A percentile compares a stretch with the other conserved stretches of the same genome.
These are phyloP conservation scores for Bagarius yarrelli DNA, from an alignment of 2,113 vertebrate species.

Conservation along the genomic window DNA sequence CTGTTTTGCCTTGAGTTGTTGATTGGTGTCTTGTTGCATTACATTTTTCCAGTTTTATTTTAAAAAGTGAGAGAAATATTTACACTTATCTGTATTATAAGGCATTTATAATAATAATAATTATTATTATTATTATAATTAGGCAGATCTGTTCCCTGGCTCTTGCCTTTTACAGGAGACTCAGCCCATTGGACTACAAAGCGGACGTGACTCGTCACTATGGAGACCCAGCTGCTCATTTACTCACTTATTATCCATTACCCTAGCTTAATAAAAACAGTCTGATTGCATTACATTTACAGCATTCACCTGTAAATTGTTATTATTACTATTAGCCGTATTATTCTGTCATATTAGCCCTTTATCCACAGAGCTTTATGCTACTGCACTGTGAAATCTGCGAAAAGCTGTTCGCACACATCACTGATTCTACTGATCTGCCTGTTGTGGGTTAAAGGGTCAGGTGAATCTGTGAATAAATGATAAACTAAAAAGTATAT, in stretches of 20 bases:
- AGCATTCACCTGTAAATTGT: too few relatives aligned
- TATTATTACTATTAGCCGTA: too few relatives aligned
- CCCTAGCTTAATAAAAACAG: not conserved
- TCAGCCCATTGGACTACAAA: not conserved
- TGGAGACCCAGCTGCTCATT: constrained; percentile 14
- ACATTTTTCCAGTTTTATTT: not conserved
- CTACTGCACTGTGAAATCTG: too few relatives aligned
- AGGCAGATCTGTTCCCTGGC: not conserved
- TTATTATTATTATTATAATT: not conserved
- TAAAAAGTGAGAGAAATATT: not conserved
- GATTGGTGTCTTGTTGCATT: not conserved
- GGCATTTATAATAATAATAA: not conserved
- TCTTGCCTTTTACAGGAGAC: not conserved
- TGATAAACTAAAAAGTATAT: not conserved
- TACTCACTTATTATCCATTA: not conserved
- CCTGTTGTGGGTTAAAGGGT: not conserved
- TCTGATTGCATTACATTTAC: too few relatives aligned
- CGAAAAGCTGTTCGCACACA: not conserved
- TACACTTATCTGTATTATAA: not conserved
- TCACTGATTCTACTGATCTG: not conserved
- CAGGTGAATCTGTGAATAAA: not conserved
- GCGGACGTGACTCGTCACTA: not conserved
- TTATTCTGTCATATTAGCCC: not conserved
- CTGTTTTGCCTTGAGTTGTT: not conserved
- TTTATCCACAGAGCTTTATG: not conserved